Percentiles rank a stretch among this genome's conserved stretches.
Evolutionary conservation across 2,888 invertebrate species (phyloP).

Genomic region (Camptogramma bilineatum): DNA sequence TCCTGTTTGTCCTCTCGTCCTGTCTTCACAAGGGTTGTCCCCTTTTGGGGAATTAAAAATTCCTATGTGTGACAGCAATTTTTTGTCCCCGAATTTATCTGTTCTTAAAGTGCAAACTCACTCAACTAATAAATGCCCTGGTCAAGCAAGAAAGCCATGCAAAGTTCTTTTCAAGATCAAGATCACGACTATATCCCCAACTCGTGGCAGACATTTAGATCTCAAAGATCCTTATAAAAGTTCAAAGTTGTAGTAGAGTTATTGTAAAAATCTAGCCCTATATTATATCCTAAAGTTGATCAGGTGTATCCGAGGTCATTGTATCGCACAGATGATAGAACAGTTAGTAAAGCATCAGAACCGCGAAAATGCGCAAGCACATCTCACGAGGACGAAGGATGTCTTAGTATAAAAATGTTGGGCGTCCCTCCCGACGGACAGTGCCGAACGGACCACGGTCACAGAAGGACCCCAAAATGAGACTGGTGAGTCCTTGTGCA

Average conservation of each 20-base stretch:
- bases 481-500: constrained; percentile 82
- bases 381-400: constrained; percentile 74
- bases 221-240: background rate
- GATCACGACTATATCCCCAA: too few relatives aligned
- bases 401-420: constrained; percentile 75
- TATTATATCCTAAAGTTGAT: constrained; percentile 38
- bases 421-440: constrained; percentile 68
- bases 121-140: too few relatives aligned
- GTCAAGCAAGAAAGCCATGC: too few relatives aligned
- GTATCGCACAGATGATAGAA: constrained; percentile 48
- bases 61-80: too few relatives aligned
- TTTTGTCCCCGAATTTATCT: too few relatives aligned
- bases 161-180: too few relatives aligned
- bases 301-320: constrained; percentile 72
- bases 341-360: constrained; percentile 39
- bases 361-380: constrained; percentile 62
- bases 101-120: too few relatives aligned
- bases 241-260: background rate
- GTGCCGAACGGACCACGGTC: constrained; percentile 68
- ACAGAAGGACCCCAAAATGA: constrained; percentile 80
- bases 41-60: too few relatives aligned
- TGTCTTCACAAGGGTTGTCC: too few relatives aligned
- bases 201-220: background rate
- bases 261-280: background rate
- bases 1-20: too few relatives aligned